A percentile compares a stretch with the other conserved stretches of the same genome.
Evolutionary conservation across 2,797 vertebrate species (phyloP).

Genomic region (Manis crassicaudata): DNA sequence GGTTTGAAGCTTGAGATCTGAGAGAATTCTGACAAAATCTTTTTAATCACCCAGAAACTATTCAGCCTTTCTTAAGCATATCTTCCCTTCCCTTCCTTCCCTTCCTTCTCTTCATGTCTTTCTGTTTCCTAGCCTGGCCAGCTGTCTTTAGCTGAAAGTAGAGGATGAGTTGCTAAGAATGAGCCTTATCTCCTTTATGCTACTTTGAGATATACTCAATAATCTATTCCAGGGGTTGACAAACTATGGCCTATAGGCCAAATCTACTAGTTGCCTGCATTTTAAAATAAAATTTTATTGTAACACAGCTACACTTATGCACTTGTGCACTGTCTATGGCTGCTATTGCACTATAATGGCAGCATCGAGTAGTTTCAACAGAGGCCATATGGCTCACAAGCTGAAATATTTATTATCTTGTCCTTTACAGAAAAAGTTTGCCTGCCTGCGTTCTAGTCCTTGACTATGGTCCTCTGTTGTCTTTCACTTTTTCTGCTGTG

Average conservation of each 20-base stretch:
- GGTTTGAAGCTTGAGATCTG: not conserved
- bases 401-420: not conserved
- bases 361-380: not conserved
- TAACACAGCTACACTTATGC: not conserved
- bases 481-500: not conserved
- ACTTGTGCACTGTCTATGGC: not conserved
- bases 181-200: not conserved
- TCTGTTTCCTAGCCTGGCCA: not conserved
- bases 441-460: not conserved
- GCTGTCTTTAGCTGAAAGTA: not conserved
- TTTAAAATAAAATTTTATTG: slow-evolving; percentile 8
- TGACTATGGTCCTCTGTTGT: not conserved
- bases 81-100: too few relatives aligned
- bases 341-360: not conserved
- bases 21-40: not conserved
- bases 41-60: not conserved
- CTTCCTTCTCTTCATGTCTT: not conserved
- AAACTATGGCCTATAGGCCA: not conserved
- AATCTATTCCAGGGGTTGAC: not conserved
- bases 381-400: not conserved
- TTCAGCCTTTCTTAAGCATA: not conserved
- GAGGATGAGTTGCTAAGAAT: not conserved
- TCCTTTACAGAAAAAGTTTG: not conserved
- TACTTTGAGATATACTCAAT: not conserved
- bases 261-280: not conserved